These are phyloP conservation scores for Barypeithes pellucidus DNA, from an alignment of 2,888 invertebrate species.

Conservation along the genomic window DNA sequence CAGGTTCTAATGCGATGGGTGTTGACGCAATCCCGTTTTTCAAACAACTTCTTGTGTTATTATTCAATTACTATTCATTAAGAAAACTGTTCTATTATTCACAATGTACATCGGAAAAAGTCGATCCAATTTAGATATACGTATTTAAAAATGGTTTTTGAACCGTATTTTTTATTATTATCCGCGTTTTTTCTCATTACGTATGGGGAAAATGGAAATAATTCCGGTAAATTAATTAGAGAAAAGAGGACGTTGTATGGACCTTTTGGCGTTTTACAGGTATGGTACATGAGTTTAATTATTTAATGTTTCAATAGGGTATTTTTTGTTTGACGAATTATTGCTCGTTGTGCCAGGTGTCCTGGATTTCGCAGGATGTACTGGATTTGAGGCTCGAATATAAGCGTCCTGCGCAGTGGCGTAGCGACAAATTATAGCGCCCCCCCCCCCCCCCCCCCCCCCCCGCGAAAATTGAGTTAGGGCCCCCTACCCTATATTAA, in stretches of 20 bases:
- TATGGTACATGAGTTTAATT: background rate
- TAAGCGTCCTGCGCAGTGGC: too few species aligned
- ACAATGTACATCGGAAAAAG: constrained; percentile 1
- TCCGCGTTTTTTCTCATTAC: background rate
- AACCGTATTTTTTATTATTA: background rate
- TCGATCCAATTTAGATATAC: background rate
- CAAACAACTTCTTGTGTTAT: constrained; percentile 14
- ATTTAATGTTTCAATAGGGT: too few species aligned
- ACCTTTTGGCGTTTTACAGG: constrained; percentile 41
- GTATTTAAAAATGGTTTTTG: constrained; percentile 17
- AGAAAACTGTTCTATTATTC: background rate
- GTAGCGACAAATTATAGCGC: too few species aligned
- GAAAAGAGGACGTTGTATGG: constrained; percentile 42
- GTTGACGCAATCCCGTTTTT: constrained; percentile 22
- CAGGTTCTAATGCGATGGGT: background rate
- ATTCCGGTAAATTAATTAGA: constrained; percentile 16
- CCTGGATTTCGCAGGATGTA: too few species aligned
- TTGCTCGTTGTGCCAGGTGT: too few species aligned
- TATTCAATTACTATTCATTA: constrained; percentile 14
- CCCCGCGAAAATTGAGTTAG: too few species aligned
- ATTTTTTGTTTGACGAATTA: too few species aligned
- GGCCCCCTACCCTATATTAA: too few species aligned
- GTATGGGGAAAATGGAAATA: background rate
- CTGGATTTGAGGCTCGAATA: too few species aligned
- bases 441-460: too few species aligned